phyloP scores from a whole-genome alignment of 2,113 vertebrate genomes.

The Semnornis frantzii region DNA sequence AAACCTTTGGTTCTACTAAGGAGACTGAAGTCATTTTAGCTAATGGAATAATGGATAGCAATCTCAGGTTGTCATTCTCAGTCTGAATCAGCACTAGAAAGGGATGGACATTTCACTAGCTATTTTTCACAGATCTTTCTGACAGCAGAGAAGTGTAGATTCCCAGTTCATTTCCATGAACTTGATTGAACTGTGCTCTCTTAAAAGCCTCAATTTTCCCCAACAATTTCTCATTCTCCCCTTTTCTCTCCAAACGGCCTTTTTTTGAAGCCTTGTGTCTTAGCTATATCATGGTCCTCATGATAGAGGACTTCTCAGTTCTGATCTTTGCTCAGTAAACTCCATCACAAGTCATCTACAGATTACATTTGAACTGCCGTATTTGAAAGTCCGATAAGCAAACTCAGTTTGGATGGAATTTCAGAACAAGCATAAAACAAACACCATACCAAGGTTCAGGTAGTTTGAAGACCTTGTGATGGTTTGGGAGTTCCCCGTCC shows the following conservation, averaged over 20 bases:
- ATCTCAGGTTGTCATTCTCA: slow-evolving; percentile 2
- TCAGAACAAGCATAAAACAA: background rate
- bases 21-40: slow-evolving; percentile 25
- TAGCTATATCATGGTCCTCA: background rate
- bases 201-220: background rate
- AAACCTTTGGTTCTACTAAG: background rate
- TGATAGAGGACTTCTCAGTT: background rate
- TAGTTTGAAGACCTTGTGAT: background rate
- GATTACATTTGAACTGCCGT: background rate
- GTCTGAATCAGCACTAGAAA: background rate
- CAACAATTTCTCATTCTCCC: background rate
- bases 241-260: background rate
- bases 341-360: background rate
- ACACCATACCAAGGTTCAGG: background rate
- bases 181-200: background rate
- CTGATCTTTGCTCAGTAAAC: background rate
- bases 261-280: background rate
- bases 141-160: background rate
- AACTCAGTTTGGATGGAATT: background rate
- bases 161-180: slow-evolving; percentile 20
- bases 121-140: slow-evolving; percentile 1
- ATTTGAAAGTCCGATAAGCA: background rate
- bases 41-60: slow-evolving; percentile 57
- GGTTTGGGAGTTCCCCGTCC: too few relatives aligned
- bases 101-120: background rate